These are phyloP conservation scores for Hyalella azteca DNA, from an alignment of 2,888 invertebrate genomes.

Conservation along the genomic window DNA sequence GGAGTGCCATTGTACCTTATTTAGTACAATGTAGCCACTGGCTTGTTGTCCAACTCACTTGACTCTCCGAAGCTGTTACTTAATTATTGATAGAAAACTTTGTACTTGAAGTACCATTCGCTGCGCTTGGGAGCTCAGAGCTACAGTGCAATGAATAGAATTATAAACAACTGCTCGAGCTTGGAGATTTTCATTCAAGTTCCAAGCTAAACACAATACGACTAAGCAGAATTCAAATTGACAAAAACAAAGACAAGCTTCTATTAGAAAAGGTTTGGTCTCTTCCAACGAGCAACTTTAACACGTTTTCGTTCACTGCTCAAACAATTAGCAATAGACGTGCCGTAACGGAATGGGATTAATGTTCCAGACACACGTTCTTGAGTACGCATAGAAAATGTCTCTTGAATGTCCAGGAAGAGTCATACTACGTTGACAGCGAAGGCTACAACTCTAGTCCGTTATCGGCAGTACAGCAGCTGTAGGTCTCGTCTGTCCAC, in stretches of 20 bases:
- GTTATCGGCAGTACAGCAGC: constrained; percentile 15
- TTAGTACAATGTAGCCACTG: neutral
- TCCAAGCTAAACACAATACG: too few species aligned
- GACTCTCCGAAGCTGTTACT: too few species aligned
- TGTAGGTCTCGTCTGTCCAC: constrained; percentile 13
- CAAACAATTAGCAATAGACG: neutral
- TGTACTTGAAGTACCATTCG: too few species aligned
- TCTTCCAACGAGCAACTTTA: too few species aligned
- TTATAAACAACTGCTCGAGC: too few species aligned
- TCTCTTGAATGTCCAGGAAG: constrained; percentile 20
- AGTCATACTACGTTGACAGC: constrained; percentile 32
- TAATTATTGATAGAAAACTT: too few species aligned
- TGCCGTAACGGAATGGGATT: constrained; percentile 4
- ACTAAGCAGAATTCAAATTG: too few species aligned
- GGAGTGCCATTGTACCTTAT: constrained; percentile 5
- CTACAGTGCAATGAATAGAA: too few species aligned
- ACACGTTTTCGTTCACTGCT: neutral
- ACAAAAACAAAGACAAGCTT: too few species aligned
- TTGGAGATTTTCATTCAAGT: too few species aligned
- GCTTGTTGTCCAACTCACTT: neutral
- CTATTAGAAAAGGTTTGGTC: too few species aligned
- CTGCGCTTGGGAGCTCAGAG: too few species aligned
- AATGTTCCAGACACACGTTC: constrained; percentile 13
- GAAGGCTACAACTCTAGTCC: constrained; percentile 14
- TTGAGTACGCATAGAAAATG: neutral